Percentiles rank a stretch among this genome's conserved stretches.
These are phyloP conservation scores for Enteromius fasciolatus DNA, from an alignment of 2,797 vertebrate genomes.

Conservation along the genomic window DNA sequence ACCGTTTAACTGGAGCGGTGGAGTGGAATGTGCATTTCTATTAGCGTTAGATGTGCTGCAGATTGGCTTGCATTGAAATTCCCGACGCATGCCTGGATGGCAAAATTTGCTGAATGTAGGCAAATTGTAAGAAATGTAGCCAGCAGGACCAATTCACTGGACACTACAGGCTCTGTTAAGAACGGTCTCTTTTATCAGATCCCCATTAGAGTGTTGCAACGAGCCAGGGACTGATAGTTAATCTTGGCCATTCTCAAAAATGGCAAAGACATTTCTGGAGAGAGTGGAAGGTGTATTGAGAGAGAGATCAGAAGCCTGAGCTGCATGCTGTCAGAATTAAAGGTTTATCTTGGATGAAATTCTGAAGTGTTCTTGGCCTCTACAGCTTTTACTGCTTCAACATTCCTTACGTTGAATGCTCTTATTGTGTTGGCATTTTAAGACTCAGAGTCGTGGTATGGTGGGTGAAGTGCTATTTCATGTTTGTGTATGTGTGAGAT, in stretches of 20 bases:
- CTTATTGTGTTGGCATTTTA: conserved; percentile 63
- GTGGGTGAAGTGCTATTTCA: conserved; percentile 25
- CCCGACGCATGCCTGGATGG: conserved; percentile 47
- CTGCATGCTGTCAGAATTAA: conserved; percentile 17
- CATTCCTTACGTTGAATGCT: conserved; percentile 51
- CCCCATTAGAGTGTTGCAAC: conserved; percentile 13
- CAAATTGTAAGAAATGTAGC: conserved; percentile 27
- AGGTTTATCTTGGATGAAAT: conserved; percentile 42
- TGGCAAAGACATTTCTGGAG: conserved; percentile 4
- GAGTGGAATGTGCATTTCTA: conserved; percentile 34
- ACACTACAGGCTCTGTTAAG: conserved; percentile 14
- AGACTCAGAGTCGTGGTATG: conserved; percentile 33
- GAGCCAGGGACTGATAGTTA: conserved; percentile 25
- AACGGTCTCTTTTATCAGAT: conserved; percentile 1
- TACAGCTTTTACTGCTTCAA: conserved; percentile 30
- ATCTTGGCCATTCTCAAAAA: conserved; percentile 27
- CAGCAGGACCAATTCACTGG: conserved; percentile 11
- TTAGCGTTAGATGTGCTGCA: conserved; percentile 44
- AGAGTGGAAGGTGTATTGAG: conserved; percentile 8
- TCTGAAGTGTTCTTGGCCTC: conserved; percentile 28
- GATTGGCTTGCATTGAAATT: conserved; percentile 46
- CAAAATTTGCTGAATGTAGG: conserved; percentile 30
- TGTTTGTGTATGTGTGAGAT: conserved; percentile 45
- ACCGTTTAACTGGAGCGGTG: conserved; percentile 21
- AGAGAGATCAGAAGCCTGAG: conserved; percentile 19